phyloP scores from a whole-genome alignment of 2,113 vertebrate genomes.

The Psilopsiagon aymara region DNA sequence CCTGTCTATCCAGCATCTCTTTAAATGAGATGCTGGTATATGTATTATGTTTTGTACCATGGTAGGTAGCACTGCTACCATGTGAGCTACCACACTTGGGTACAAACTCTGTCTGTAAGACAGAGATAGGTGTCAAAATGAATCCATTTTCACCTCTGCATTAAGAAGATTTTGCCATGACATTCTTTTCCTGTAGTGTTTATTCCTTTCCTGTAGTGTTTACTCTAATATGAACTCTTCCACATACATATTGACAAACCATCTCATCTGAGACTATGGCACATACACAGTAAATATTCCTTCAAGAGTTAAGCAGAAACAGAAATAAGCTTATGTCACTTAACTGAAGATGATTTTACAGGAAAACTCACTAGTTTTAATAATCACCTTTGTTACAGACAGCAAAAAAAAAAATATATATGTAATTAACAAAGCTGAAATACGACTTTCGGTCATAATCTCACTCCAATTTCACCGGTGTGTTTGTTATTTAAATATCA shows the following conservation, averaged over 20 bases:
- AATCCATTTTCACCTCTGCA: background rate
- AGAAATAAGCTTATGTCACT: background rate
- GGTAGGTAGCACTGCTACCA: background rate
- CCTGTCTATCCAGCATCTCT: background rate
- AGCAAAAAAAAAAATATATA: background rate
- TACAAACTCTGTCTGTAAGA: background rate
- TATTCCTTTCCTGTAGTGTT: background rate
- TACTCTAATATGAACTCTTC: background rate
- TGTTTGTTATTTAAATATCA: background rate
- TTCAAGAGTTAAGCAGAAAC: background rate
- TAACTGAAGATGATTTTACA: background rate
- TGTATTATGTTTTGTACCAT: background rate
- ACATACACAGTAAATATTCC: background rate
- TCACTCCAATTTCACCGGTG: background rate
- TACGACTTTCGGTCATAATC: background rate
- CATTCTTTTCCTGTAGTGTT: background rate
- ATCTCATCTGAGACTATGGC: background rate
- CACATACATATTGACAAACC: background rate
- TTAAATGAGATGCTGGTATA: background rate
- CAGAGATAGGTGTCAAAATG: background rate
- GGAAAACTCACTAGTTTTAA: background rate
- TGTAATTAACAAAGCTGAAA: background rate
- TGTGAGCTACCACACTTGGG: background rate
- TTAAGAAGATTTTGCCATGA: background rate
- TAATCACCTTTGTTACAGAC: background rate